Base-by-base conservation (phyloP, 2,888 invertebrate genomes). In the Synergus gifuensis region DNA sequence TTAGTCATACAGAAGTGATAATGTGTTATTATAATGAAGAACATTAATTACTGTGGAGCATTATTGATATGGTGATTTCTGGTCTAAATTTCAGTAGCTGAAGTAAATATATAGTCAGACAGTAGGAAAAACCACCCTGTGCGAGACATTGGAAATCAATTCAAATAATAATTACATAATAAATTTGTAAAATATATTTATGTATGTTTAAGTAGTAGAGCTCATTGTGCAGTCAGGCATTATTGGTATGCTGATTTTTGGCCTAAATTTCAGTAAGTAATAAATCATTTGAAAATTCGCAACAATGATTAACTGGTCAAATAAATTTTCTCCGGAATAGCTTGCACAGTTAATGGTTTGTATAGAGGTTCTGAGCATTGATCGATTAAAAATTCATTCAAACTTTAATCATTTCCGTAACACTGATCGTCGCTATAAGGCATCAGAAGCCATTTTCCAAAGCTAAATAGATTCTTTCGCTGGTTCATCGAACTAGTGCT, bases 351-450 rank as follows among this genome's bases (percentile, higher is more conserved):
- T 73, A 54, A 73, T 73, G 73, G 49, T 54, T 54, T 73, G 73
- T 73, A 46, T 54, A 73, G 36, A 73, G 36, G n/a, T 5, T 54
- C 12, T 28, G 54, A 73, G 36, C 73, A 73, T 54, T 73, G 36
- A 73, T 73, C 54, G 73, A 73, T 73, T 73, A 73, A 73, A 49
- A 73, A 73, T 73, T 73, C 73, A 73, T 73, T 73, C 40, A 73
- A 54, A 73, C 49, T 73, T 73, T 73, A 73, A 73, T 73, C 73
- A 73, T 73, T 73, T 73, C 73, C 73, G 73, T 73, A n/a, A 73
- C 73, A n/a, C 54, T 73, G 73, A 54, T 73, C 73, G 36, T 36
- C 28, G 73, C 36, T 54, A 73, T 54, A 73, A 73, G 54, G 28
- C 73, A 73, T 73, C 73, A 73, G 49, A 36, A 73, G 73, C 73